Conservation (phyloP, 2,113 vertebrate genomes). For the Oxyura jamaicensis region DNA sequence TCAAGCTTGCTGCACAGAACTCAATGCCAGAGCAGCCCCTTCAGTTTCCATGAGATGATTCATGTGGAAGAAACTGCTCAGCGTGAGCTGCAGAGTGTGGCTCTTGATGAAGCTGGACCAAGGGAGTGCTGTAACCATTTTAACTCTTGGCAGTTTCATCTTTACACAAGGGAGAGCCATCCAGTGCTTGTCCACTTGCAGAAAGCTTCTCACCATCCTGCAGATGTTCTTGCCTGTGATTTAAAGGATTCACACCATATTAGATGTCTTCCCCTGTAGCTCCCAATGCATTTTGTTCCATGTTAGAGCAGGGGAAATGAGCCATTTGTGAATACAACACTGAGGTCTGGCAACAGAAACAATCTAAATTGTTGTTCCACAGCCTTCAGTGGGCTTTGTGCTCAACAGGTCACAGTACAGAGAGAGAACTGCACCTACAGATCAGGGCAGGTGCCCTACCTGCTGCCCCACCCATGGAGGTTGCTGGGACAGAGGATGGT, state of each 20-base stretch:
- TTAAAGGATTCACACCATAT: neutral
- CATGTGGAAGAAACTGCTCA: neutral
- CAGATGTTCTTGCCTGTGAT: fast-evolving
- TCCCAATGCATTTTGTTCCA: neutral
- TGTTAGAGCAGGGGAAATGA: neutral
- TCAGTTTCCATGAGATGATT: neutral
- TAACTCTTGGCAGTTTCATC: neutral
- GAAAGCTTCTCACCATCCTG: neutral
- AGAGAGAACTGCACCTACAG: neutral
- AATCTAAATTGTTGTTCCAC: neutral
- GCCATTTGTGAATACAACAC: neutral
- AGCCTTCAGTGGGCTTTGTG: neutral
- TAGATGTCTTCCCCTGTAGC: neutral
- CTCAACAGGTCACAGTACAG: neutral
- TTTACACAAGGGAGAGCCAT: neutral
- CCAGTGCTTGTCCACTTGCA: neutral
- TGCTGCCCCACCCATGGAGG: neutral
- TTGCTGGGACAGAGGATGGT: fast-evolving
- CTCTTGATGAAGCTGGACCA: neutral
- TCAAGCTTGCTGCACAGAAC: neutral
- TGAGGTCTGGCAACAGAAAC: neutral
- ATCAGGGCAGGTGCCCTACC: neutral
- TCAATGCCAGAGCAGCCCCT: neutral
- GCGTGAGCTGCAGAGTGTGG: fast-evolving
- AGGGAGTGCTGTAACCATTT: neutral